Evolutionary conservation across 2,888 invertebrate species (phyloP).

Genomic region (Acrobasis consociella): DNA sequence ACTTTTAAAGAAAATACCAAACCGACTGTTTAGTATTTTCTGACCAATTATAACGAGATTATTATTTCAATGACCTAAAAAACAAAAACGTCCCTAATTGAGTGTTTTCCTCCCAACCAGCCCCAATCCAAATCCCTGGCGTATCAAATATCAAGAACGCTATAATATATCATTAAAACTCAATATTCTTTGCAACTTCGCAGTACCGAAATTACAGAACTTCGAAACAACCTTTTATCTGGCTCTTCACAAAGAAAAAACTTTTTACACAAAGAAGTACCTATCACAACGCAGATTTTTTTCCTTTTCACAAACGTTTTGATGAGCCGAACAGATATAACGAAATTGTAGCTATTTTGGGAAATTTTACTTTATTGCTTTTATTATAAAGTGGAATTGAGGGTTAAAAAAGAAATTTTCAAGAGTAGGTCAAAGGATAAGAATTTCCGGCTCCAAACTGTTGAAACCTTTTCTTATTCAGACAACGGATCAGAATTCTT

Average conservation of each 20-base stretch:
- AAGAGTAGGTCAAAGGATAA: background rate
- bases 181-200: background rate
- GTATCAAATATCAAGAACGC: background rate
- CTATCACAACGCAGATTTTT: background rate
- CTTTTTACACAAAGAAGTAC: background rate
- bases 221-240: slow-evolving; percentile 3
- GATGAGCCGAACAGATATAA: background rate
- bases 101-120: background rate
- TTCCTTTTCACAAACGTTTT: background rate
- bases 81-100: background rate
- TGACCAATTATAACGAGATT: background rate
- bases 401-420: background rate
- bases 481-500: background rate
- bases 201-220: slow-evolving; percentile 4
- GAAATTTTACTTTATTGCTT: background rate
- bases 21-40: too few relatives aligned
- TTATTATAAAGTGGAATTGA: background rate
- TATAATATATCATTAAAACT: slow-evolving; percentile 1
- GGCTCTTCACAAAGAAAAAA: slow-evolving; percentile 1
- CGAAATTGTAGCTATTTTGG: background rate
- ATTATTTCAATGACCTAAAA: background rate
- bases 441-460: background rate
- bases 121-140: background rate
- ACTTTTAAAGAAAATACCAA: too few relatives aligned
- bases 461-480: background rate